phyloP scores from a whole-genome alignment of 2,113 vertebrate species.

The Neogobius melanostomus region DNA sequence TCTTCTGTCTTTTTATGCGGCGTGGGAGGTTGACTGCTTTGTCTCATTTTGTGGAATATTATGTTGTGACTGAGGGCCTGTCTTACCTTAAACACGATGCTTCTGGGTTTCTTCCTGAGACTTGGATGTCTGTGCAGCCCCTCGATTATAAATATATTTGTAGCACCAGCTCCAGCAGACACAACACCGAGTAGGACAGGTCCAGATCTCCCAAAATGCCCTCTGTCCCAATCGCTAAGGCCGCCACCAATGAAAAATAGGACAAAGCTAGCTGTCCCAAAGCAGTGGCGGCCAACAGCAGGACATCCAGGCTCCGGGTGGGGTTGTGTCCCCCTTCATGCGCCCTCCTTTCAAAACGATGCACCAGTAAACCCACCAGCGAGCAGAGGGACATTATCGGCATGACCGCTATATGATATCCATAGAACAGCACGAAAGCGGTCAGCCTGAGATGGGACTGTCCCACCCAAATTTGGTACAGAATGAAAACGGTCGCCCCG shows the following conservation, averaged over 20 bases:
- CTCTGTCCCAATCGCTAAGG: constrained; percentile 66
- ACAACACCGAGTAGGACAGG: constrained; percentile 82
- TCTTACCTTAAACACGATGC: constrained; percentile 45
- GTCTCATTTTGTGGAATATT: too few species aligned
- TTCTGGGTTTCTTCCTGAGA: neutral
- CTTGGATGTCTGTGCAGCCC: constrained; percentile 80
- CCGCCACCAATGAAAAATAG: constrained; percentile 89
- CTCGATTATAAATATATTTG: constrained; percentile 90
- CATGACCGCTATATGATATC: constrained; percentile 79
- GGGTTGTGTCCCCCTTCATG: constrained; percentile 81
- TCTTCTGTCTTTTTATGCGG: too few species aligned
- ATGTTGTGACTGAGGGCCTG: too few species aligned
- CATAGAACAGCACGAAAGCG: constrained; percentile 83
- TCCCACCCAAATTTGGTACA: constrained; percentile 83
- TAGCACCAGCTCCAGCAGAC: constrained; percentile 83
- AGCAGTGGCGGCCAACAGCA: constrained; percentile 81
- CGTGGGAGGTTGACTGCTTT: too few species aligned
- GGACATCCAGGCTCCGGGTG: constrained; percentile 84
- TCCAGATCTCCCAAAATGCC: constrained; percentile 78
- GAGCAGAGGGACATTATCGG: constrained; percentile 80
- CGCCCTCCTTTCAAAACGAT: constrained; percentile 76
- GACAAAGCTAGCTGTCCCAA: constrained; percentile 83
- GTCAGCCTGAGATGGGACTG: constrained; percentile 23
- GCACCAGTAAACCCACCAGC: constrained; percentile 75
- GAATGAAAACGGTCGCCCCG: constrained; percentile 77